phyloP scores from a whole-genome alignment of 2,888 invertebrate genomes.

The Nephrotoma flavescens region DNA sequence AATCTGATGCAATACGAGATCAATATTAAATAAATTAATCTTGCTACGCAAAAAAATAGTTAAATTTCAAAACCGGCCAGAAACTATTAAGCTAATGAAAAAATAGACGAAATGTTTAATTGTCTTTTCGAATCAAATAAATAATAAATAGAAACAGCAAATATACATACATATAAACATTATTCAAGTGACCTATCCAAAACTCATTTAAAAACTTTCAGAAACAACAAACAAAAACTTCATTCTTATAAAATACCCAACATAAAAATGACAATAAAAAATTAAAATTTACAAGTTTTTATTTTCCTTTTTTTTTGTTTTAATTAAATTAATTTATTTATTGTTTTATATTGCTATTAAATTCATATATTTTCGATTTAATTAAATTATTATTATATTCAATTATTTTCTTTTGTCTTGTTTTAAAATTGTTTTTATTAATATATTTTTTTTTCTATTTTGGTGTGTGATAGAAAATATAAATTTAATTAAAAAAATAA shows the following conservation, averaged over 20 bases:
- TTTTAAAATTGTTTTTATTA: not conserved
- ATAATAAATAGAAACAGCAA: too few relatives aligned
- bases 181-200: too few relatives aligned
- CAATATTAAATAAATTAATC: too few relatives aligned
- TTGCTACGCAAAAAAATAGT: too few relatives aligned
- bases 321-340: not conserved
- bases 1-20: too few relatives aligned
- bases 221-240: too few relatives aligned
- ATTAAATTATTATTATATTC: not conserved
- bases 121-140: too few relatives aligned
- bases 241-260: not conserved
- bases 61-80: too few relatives aligned
- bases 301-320: not conserved
- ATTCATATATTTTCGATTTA: not conserved
- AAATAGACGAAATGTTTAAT: too few relatives aligned
- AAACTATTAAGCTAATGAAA: too few relatives aligned
- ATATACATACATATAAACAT: too few relatives aligned
- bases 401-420: not conserved
- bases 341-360: slow-evolving; percentile 3
- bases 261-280: not conserved
- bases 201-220: too few relatives aligned
- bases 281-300: not conserved
- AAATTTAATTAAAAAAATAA: not conserved
- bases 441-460: not conserved
- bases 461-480: not conserved